Base-by-base conservation (phyloP, 1,140 invertebrate species). In the Drosophila lowei region DNA sequence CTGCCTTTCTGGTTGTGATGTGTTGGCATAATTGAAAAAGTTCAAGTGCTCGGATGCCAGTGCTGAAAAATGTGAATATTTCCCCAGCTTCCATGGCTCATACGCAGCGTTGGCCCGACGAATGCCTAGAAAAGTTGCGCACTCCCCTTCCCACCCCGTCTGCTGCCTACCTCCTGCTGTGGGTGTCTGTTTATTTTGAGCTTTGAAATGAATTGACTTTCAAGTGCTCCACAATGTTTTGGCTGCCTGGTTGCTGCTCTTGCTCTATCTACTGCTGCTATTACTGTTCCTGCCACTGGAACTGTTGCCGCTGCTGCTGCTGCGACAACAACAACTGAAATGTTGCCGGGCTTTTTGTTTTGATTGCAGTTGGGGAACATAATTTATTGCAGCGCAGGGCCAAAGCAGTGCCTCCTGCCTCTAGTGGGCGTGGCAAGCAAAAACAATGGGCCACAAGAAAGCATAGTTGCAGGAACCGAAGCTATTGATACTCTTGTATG, bases 291-390 rank as follows among this genome's bases (percentile, higher is more conserved):
- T 25, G 23, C 5, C 5, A 5, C 23, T 25, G 23, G 4, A 18
- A 38, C 52, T 52, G 49, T 25, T 48, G 66, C 34, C 23, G 56
- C 28, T 38, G 3, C 1, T 5, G 11, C 9, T 34, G 9, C 11
- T 34, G 5, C 34, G 34, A 38, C 34, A 38, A 42, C 16, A 58
- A 41, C 44, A 57, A 55, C 55, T 18, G 44, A 58, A 84, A 60
- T 72, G 47, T 71, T 70, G 72, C 66, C 55, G 28, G 59, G 65
- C 63, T 71, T 72, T 71, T 71, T 85, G 80, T 77, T 85, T 85
- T 80, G 81, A 80, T 85, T 86, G 81, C 77, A 81, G 81, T 85
- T 85, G 68, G 59, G 47, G 62, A 77, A 81, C 77, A 86, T 86
- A 85, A 81, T 81, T 86, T 86, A 85, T 86, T 57, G 70, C 77